Base-by-base conservation (phyloP, 2,797 vertebrate species). In the Tinamus major region DNA sequence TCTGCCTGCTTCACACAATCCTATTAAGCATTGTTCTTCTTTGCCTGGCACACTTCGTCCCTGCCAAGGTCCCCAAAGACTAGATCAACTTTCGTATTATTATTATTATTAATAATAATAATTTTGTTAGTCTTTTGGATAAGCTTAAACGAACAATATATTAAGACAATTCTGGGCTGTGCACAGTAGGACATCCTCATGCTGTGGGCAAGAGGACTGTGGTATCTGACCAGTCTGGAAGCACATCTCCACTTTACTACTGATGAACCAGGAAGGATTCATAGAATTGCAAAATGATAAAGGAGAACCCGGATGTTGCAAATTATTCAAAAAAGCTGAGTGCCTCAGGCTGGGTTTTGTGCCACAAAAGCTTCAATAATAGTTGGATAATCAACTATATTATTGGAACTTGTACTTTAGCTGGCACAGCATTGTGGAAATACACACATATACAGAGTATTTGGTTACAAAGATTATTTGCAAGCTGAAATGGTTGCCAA, bases 371-470 rank as follows among this genome's bases (percentile, higher is more conserved):
- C 7, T 17, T 29, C 29, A 24, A 41, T 41, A 41, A 23, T 31
- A 24, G 26, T 20, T 75, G 37, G 58, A 33, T 27, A 78, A 17
- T 6, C 23, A 46, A 13, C 21, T 23, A 49, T 49, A 49, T 23
- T 23, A 49, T 49, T 12, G 18, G 12, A 6, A 29, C 7, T 12
- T 82, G 56, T 27, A 15, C 14, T 75, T 70, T 46, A 51, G 5
- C 27, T 74, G 49, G 24, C 31, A 4, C 27, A 55, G 51, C n/a
- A 67, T 39, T 48, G 33, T 44, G 64, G 39, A 48, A 31, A 55
- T 6, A 46, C 16, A 29, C 13, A 16, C 1, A 4, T 3, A 17
- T 41, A 27, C 3, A 31, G 0, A 51, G 21, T 31, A 29, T 79
- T 65, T 31, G 16, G 6, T 65, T 76, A 44, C 12, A 46, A 63